phyloP scores from a whole-genome alignment of 2,888 invertebrate species.

The Cactoblastis cactorum region DNA sequence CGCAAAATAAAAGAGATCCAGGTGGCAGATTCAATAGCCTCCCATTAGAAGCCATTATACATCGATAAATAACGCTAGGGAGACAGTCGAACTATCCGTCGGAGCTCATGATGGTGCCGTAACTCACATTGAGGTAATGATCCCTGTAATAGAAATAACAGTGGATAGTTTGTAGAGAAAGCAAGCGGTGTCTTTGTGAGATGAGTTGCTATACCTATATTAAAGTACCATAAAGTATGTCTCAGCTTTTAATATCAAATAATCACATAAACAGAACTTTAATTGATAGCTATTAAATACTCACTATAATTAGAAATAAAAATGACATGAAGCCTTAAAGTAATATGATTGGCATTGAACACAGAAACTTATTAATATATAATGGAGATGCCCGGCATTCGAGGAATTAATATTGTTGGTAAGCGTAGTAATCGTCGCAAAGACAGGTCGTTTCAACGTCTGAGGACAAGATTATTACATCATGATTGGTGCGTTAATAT shows the following conservation, averaged over 20 bases:
- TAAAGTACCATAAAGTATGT: neutral
- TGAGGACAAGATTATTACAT: slow-evolving; percentile 64
- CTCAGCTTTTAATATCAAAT: neutral
- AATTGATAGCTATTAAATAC: too few relatives aligned
- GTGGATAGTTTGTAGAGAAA: slow-evolving; percentile 33
- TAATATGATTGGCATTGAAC: slow-evolving; percentile 15
- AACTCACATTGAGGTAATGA: slow-evolving; percentile 66
- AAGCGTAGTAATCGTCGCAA: slow-evolving; percentile 39
- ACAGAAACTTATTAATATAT: slow-evolving; percentile 21
- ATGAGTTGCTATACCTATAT: slow-evolving; percentile 6
- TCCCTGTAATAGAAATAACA: slow-evolving; percentile 59
- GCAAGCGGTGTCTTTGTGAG: slow-evolving; percentile 30
- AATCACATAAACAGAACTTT: too few relatives aligned
- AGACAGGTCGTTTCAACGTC: slow-evolving; percentile 53
- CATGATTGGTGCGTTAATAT: slow-evolving; percentile 67
- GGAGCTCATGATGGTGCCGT: slow-evolving; percentile 50
- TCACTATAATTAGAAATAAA: too few relatives aligned
- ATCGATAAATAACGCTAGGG: slow-evolving; percentile 72
- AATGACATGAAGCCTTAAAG: too few relatives aligned
- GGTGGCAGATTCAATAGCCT: slow-evolving; percentile 75
- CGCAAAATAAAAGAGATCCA: slow-evolving; percentile 64
- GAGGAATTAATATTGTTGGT: slow-evolving; percentile 52
- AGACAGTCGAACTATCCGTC: slow-evolving; percentile 64
- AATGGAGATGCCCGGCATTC: slow-evolving; percentile 41
- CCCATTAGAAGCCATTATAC: slow-evolving; percentile 76